Base-by-base conservation (phyloP, 2,888 invertebrate species). In the Acleris holmiana region DNA sequence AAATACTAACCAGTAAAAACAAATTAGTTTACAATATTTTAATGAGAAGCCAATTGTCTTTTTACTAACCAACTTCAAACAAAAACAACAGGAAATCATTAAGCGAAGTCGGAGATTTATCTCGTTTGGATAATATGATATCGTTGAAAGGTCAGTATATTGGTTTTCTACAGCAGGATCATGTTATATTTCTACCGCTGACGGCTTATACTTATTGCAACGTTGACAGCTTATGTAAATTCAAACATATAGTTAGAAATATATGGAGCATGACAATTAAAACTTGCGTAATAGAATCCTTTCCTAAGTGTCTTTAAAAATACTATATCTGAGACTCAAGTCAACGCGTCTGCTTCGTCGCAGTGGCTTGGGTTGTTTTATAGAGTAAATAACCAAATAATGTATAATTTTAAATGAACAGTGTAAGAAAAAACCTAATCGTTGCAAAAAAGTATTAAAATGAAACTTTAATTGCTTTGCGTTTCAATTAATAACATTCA, bases 361-460 rank as follows among this genome's bases (percentile, higher is more conserved):
- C 53, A 57, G 64, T 54, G 47, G 19, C 51, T 61, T 56, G 77
- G 77, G 73, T 80, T 71, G 77, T 73, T 83, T 76, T 74, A 79
- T 82, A 82, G 75, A 74, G 77, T 84, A 29, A 29, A 29, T 25
- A 84, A 83, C 75, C 68, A 71, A 72, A 76, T 78, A 76, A 35
- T 76, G 78, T 53, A 64, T 59, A 79, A 82, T 80, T 83, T 83
- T 81, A 83, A 83, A 82, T 80, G 72, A 84, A 83, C 76, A 80
- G 79, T 84, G 82, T 86, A 86, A 80, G 83, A 84, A 85, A 77
- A 82, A 84, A 78, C 82, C 82, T 79, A 79, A 82, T 85, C 80
- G 87, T 89, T 90, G 88, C 85, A 80, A 85, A 88, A 86, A 73
- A 78, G 74, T n/a, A 85, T 82, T 35, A 35, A 87, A 84, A 74